Evolutionary conservation across 2,888 invertebrate species (phyloP).

Genomic region (Rhogogaster chlorosoma): DNA sequence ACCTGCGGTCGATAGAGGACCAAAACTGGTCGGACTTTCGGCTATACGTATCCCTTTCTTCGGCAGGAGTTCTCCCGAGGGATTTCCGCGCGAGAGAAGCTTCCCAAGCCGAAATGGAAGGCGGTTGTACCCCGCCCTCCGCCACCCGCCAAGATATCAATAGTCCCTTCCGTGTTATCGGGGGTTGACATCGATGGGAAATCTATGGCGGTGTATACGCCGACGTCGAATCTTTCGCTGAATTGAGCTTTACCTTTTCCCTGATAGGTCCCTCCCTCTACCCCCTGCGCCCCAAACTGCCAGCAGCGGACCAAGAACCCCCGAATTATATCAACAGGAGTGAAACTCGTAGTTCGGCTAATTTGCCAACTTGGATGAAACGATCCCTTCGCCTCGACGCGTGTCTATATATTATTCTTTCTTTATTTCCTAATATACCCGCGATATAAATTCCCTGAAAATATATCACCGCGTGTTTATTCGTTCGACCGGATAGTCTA

Average conservation of each 20-base stretch:
- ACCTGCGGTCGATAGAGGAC: conserved; percentile 44
- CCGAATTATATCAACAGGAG: not conserved
- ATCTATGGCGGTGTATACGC: conserved; percentile 21
- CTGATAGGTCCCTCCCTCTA: not conserved
- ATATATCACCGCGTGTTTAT: not conserved
- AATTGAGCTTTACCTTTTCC: conserved; percentile 33
- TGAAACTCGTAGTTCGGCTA: not conserved
- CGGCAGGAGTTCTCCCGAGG: conserved; percentile 14
- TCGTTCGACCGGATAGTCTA: not conserved
- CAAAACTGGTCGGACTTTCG: conserved; percentile 7
- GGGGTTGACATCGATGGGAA: conserved; percentile 38
- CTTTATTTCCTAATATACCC: not conserved
- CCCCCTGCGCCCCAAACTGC: too few relatives aligned
- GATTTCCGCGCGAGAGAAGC: conserved; percentile 22
- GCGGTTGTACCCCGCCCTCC: not conserved
- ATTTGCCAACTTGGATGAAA: not conserved
- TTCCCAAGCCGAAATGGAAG: not conserved
- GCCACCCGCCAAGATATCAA: conserved; percentile 31
- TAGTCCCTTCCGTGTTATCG: conserved; percentile 37
- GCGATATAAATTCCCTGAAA: not conserved
- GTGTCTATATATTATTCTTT: not conserved
- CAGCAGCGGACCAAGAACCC: not conserved
- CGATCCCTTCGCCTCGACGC: not conserved
- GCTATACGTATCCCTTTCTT: conserved; percentile 18
- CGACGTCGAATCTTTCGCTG: conserved; percentile 21